Evolutionary conservation across 2,113 vertebrate species (phyloP), one percentile per base, ranked within the genome.

Genomic region (Atlantisia rogersi): DNA sequence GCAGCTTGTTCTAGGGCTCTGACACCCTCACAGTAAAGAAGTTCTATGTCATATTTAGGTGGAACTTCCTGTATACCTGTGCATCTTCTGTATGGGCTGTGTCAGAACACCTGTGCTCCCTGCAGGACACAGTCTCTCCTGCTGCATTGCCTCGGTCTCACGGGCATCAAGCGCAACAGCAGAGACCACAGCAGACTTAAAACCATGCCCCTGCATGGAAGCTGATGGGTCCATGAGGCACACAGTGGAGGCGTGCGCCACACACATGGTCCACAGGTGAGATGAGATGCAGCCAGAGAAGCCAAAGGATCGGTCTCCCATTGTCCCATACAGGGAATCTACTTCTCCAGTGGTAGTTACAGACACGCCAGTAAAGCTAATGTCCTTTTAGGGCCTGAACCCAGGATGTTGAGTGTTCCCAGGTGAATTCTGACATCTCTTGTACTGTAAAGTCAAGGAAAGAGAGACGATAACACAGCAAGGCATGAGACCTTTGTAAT

Each of bases 401-500:
- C 5, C 50, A 62, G 77, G 83, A 55, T 3, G 1, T 0, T 32
- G 63, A 85, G 24, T 70, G 63, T 32, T 94, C 62, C 58, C 74
- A 82, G 69, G 18, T 70, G 81, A 94, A 65, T 81, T 73, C 83
- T 70, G 67, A 59, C 44, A 91, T 70, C 18, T 70, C 58, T 85
- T 96, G 44, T 46, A 18, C 44, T 46, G 65, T 58, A 78, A 64
- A 91, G 79, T 60, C 86, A 82, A 89, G 87, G 69, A 94, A 96
- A 96, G 68, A 86, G 86, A 96, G 58, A 87, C 0, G 4, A 68
- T 89, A 94, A 75, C 50, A 14, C 93, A 88, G 46, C 73, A 82
- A 93, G 74, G 86, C 91, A 88, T 79, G 58, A 91, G 94, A 81
- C 81, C 82, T 96, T 87, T 97, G 58, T 98, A 98, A 97, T 97